A percentile compares a stretch with the other conserved stretches of the same genome.
These are phyloP conservation scores for Scaptomyza flava DNA, from an alignment of 2,888 invertebrate genomes.

Conservation along the genomic window DNA sequence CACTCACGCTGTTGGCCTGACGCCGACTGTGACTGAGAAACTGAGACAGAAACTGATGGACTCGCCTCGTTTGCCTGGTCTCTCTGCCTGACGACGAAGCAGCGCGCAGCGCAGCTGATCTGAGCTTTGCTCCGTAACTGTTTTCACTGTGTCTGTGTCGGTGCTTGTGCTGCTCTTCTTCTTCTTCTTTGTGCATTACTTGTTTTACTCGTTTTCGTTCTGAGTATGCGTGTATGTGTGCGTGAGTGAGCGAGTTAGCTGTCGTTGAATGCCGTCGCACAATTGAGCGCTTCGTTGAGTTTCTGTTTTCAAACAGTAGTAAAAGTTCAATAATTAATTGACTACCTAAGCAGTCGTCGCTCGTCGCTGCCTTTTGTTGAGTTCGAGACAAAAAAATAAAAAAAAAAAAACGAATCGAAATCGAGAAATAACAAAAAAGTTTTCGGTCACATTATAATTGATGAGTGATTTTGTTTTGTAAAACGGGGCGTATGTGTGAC, in stretches of 20 bases:
- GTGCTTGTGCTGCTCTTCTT: slow-evolving; percentile 1
- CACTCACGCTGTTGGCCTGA: slow-evolving; percentile 76
- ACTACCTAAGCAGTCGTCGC: slow-evolving; percentile 51
- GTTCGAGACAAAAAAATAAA: slow-evolving; percentile 7
- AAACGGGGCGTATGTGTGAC: slow-evolving; percentile 60
- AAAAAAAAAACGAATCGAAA: neutral
- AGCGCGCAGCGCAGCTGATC: slow-evolving; percentile 53
- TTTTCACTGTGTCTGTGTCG: slow-evolving; percentile 5
- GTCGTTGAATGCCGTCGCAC: slow-evolving; percentile 47
- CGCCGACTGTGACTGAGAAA: slow-evolving; percentile 77
- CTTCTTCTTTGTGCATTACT: slow-evolving; percentile 26
- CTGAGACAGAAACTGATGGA: slow-evolving; percentile 56
- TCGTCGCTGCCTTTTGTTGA: slow-evolving; percentile 42
- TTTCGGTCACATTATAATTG: slow-evolving; percentile 54
- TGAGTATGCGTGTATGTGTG: slow-evolving; percentile 8
- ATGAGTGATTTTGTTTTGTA: slow-evolving; percentile 65
- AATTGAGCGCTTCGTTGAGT: slow-evolving; percentile 60
- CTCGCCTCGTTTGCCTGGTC: slow-evolving; percentile 38
- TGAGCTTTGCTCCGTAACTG: slow-evolving; percentile 39
- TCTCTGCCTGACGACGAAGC: slow-evolving; percentile 28
- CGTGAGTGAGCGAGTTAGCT: slow-evolving; percentile 27
- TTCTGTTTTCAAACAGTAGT: slow-evolving; percentile 66
- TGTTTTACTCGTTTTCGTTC: slow-evolving; percentile 32
- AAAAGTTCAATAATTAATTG: slow-evolving; percentile 79
- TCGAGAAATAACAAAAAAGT: slow-evolving; percentile 10